These are phyloP conservation scores for Zaprionus capensis DNA, from an alignment of 1,140 invertebrate species.

Conservation along the genomic window DNA sequence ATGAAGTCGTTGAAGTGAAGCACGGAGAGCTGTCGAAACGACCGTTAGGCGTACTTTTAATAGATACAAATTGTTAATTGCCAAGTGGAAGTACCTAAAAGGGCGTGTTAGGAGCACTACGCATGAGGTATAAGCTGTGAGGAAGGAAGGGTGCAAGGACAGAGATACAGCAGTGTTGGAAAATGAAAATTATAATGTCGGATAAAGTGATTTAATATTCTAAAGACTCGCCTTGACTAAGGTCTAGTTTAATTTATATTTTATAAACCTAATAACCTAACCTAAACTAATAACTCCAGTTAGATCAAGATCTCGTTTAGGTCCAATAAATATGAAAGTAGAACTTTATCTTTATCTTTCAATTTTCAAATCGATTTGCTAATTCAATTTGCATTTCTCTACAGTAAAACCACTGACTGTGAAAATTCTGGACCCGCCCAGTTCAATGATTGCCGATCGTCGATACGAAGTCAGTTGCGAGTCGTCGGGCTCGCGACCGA, in stretches of 20 bases:
- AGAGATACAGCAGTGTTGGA: not conserved
- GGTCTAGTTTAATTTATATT: not conserved
- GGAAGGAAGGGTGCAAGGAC: not conserved
- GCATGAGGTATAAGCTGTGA: not conserved
- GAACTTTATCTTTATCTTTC: not conserved
- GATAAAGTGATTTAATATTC: too few relatives aligned
- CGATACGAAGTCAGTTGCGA: constrained; percentile 92
- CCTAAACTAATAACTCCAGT: too few relatives aligned
- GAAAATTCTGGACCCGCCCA: constrained; percentile 88
- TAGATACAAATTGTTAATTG: constrained; percentile 60
- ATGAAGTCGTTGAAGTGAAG: constrained; percentile 3
- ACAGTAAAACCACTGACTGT: constrained; percentile 92
- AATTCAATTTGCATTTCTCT: constrained; percentile 54
- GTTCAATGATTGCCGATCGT: constrained; percentile 89
- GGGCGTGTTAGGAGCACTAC: constrained; percentile 28
- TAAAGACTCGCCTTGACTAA: not conserved
- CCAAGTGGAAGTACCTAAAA: not conserved
- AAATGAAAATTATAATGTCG: not conserved
- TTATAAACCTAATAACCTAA: not conserved
- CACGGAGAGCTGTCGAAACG: not conserved
- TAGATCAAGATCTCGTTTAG: too few relatives aligned
- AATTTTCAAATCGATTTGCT: not conserved
- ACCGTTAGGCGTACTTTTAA: constrained; percentile 30
- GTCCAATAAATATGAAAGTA: not conserved
- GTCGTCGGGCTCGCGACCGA: constrained; percentile 92